Evolutionary conservation across 30 jellyfish, hydroid and myxozoan genomes (phyloP), one percentile per base, ranked within the genome.

Genomic region (Sanderia malayensis): DNA sequence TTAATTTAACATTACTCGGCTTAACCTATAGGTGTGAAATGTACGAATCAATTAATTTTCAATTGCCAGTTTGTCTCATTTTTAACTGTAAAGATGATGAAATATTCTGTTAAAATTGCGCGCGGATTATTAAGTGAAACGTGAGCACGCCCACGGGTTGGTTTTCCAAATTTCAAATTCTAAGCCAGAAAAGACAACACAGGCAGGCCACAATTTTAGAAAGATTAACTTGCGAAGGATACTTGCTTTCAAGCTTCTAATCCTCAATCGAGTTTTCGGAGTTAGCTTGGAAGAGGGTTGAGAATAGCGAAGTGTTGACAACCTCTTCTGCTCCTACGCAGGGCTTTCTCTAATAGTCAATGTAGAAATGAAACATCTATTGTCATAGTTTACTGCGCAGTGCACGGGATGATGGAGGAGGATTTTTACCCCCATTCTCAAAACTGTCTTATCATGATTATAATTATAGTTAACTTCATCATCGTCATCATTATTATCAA

Each of bases 11-110:
- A 41, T 2, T 2, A 19, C 64, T 19, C 64, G 18, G 64, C 23
- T 49, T 49, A 49, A 49, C 64, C 64, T 49, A 49, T 49, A 49
- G 64, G 64, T 49, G 64, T 49, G 64, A 49, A 49, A 49, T 18
- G 64, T 24, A 19, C 64, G 3, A 15, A 11, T 49, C 64, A 49
- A 49, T 49, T 49, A 49, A 19, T 49, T 49, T 49, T 49, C 64
- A 9, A 49, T 49, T 24, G 3, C 64, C 24, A 7, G 64, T 24
- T 49, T 49, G 64, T 49, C 64, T 49, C 64, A 9, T 49, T 49
- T 49, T 49, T 24, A 49, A 4, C 64, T 49, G 25, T 49, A 49
- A 49, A 49, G 27, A 19, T 49, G 64, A 49, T 49, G 8, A 49
- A n/a, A n/a, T 3, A 24, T 49, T 49, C 64, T 49, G 64, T 4